Base-by-base conservation (phyloP, 23 tunicate species). In the Clavelina lepadiformis region DNA sequence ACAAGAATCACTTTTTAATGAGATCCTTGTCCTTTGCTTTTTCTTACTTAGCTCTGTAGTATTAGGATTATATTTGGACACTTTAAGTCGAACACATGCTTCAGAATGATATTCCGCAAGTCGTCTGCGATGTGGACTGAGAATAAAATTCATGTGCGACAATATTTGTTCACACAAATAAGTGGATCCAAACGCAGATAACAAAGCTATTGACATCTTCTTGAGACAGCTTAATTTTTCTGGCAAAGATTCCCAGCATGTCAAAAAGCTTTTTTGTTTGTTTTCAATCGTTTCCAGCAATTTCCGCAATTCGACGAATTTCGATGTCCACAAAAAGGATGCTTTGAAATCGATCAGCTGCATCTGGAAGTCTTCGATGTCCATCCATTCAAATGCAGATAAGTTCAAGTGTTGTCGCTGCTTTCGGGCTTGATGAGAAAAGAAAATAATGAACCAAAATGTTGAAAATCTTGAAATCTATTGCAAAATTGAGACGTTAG, bases 401-500 rank as follows among this genome's bases (percentile, higher is more conserved):
- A 67, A 47, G 34, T 67, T 37, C 62, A 67, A 47, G 60, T 67
- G 60, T 67, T 67, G n/a, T n/a, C 34, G 73, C 62, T 67, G 73
- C 61, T 46, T 25, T 67, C 35, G 61, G 73, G 73, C 61, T 67
- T 46, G 73, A 67, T 67, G 34, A 46, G 61, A 67, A 67, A 67
- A 5, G 54, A 69, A 69, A 69, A 69, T 33, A 69, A 50, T 69
- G 53, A 41, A 69, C 64, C 64, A 69, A 69, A 69, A 52, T 44
- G 76, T 55, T 44, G 64, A 32, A 63, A 69, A 54, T 69, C 64
- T 69, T 52, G 76, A 69, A 69, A 69, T 69, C 76, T 69, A 27
- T 54, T 69, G 73, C 62, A 67, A 67, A 67, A 67, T 30, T 46
- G 76, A 35, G 64, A 31, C 64, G 53, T 69, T 44, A 69, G 76